phyloP scores from a whole-genome alignment of 2,797 vertebrate species.

The Ptychobarbus kaznakovi region DNA sequence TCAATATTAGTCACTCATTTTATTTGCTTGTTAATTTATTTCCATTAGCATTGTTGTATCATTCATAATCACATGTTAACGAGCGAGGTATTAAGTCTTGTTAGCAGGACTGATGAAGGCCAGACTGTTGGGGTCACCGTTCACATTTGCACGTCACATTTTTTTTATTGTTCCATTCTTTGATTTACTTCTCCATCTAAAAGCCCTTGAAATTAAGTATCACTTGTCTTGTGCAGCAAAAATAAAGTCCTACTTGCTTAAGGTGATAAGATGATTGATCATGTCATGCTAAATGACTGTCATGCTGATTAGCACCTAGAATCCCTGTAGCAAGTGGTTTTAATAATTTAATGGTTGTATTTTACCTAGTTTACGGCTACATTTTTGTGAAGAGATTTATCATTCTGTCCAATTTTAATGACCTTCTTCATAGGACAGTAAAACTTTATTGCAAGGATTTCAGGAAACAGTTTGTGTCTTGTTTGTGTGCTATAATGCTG shows the following conservation, averaged over 20 bases:
- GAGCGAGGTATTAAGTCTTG: slow-evolving; percentile 28
- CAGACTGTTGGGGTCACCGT: slow-evolving; percentile 1
- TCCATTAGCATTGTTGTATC: slow-evolving; percentile 55
- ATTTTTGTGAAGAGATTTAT: slow-evolving; percentile 64
- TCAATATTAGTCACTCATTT: slow-evolving; percentile 50
- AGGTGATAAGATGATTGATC: slow-evolving; percentile 56
- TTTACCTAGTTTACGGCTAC: slow-evolving; percentile 55
- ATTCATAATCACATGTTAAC: slow-evolving; percentile 49
- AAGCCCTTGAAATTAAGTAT: slow-evolving; percentile 14
- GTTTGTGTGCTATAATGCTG: slow-evolving; percentile 63
- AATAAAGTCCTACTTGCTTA: slow-evolving; percentile 66
- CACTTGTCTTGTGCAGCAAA: slow-evolving; percentile 45
- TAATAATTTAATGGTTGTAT: slow-evolving; percentile 68
- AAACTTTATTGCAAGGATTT: slow-evolving; percentile 59
- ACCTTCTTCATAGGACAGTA: slow-evolving; percentile 62
- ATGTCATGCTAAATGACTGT: slow-evolving; percentile 67
- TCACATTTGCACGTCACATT: slow-evolving; percentile 28
- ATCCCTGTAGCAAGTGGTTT: slow-evolving; percentile 64
- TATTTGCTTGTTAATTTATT: slow-evolving; percentile 62
- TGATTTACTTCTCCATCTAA: slow-evolving; percentile 28
- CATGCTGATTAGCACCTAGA: slow-evolving; percentile 72
- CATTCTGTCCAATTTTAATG: slow-evolving; percentile 69
- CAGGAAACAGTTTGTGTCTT: slow-evolving; percentile 57
- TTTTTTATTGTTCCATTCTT: slow-evolving; percentile 51
- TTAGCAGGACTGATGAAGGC: slow-evolving; percentile 48